These are phyloP conservation scores for Oxyura jamaicensis DNA, from an alignment of 2,113 vertebrate species.

Conservation along the genomic window DNA sequence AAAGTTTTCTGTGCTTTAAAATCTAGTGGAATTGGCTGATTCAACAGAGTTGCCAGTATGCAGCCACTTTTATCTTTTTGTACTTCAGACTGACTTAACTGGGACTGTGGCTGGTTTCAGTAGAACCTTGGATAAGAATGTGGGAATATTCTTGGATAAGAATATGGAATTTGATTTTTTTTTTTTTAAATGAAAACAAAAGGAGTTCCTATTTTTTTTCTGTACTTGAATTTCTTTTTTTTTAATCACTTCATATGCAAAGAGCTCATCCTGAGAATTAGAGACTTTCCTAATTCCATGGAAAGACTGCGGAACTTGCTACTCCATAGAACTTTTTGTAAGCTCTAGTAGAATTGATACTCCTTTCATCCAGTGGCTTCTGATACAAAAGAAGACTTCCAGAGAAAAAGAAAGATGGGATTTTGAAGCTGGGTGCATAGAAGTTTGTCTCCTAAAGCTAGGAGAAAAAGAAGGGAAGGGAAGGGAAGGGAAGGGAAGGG, in stretches of 20 bases:
- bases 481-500: too few relatives aligned
- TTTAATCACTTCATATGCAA: not conserved
- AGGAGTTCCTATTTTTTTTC: not conserved
- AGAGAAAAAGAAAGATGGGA: not conserved
- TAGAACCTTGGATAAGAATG: not conserved
- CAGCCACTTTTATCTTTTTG: not conserved
- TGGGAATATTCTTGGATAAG: not conserved
- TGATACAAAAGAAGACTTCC: not conserved
- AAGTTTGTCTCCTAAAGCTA: not conserved
- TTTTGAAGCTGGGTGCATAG: not conserved
- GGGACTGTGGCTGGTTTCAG: not conserved
- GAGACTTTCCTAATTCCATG: not conserved
- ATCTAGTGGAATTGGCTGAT: not conserved
- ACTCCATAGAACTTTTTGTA: not conserved
- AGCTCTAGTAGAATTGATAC: not conserved
- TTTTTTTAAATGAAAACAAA: not conserved
- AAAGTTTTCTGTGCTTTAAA: not conserved
- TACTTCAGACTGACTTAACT: not conserved
- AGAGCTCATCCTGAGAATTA: not conserved
- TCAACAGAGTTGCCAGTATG: not conserved
- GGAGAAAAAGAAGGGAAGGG: too few relatives aligned
- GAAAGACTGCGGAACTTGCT: not conserved
- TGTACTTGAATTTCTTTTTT: not conserved
- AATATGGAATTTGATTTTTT: not conserved
- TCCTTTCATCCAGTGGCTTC: not conserved